Conservation (phyloP, 2,797 vertebrate genomes). For the Cebuella pygmaea region DNA sequence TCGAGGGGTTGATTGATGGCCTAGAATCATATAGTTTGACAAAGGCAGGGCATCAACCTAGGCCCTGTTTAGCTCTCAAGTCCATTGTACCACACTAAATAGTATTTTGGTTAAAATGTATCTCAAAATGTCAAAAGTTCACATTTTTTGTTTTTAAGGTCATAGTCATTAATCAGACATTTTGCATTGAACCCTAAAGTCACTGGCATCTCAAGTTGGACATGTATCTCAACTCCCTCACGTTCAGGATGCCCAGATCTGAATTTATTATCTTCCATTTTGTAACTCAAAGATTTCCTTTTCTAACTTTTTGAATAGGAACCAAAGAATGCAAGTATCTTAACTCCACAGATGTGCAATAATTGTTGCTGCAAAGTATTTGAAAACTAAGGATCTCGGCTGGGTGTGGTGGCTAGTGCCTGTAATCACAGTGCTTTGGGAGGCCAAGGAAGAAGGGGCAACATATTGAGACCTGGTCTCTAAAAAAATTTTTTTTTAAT, state of each 20-base stretch:
- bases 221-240: neutral
- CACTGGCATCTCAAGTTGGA: neutral
- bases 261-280: neutral
- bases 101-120: neutral
- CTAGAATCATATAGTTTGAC: neutral
- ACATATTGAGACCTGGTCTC: neutral
- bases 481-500: neutral
- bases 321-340: neutral
- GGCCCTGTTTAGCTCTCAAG: neutral
- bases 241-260: neutral
- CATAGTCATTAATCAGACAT: neutral
- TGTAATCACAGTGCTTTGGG: neutral
- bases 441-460: neutral
- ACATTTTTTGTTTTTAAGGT: neutral
- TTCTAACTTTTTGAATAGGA: neutral
- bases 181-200: neutral
- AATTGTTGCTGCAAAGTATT: neutral
- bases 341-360: neutral
- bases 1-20: neutral
- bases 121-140: neutral
- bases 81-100: neutral
- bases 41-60: neutral
- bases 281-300: neutral
- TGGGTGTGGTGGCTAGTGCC: neutral
- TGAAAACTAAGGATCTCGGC: neutral